A percentile compares a stretch with the other conserved stretches of the same genome.
phyloP scores from a whole-genome alignment of 2,888 invertebrate genomes.

The Dynastes grantii region DNA sequence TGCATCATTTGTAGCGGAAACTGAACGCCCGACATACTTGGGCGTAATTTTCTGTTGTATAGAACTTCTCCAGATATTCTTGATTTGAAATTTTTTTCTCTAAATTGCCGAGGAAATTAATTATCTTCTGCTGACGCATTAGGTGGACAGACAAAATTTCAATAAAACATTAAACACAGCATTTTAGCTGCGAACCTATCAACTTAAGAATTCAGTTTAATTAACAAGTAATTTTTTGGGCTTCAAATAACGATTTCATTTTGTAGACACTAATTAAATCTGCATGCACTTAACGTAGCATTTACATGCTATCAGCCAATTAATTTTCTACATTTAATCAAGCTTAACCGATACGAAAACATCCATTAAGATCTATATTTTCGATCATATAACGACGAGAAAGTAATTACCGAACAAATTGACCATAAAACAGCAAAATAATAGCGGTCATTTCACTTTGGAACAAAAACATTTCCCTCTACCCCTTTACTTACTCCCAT shows the following conservation, averaged over 20 bases:
- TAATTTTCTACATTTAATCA: neutral
- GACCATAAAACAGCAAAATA: neutral
- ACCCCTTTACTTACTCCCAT: neutral
- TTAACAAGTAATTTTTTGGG: no score
- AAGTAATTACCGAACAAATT: neutral
- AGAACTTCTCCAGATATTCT: no score
- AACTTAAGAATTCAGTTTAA: no score
- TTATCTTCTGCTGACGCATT: no score
- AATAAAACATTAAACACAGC: no score
- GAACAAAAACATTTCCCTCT: neutral
- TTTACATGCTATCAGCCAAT: neutral
- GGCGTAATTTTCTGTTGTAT: no score
- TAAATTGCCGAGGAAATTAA: no score
- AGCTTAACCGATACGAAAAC: neutral
- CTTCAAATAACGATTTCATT: neutral
- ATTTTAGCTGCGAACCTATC: no score
- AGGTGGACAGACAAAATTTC: no score
- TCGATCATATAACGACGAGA: neutral
- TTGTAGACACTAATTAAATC: conserved; percentile 4
- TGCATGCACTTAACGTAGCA: neutral
- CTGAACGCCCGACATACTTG: no score
- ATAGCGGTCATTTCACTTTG: neutral
- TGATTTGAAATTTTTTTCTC: no score
- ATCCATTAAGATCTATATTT: neutral
- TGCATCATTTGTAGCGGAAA: no score